phyloP scores from a whole-genome alignment of 2,888 invertebrate species.

The Galeruca laticollis region DNA sequence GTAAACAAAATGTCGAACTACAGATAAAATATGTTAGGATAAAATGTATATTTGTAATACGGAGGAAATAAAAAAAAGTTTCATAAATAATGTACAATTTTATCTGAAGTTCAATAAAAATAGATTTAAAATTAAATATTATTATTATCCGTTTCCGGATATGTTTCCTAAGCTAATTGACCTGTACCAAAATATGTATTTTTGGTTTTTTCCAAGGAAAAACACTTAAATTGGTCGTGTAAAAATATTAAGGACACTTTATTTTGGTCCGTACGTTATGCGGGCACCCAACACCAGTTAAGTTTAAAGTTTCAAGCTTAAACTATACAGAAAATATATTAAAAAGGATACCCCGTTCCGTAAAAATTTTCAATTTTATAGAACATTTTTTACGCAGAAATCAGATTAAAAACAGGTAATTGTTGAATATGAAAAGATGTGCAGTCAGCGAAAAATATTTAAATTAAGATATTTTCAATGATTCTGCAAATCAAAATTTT shows the following conservation, averaged over 20 bases:
- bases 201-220: background rate
- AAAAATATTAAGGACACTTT: conserved; percentile 1
- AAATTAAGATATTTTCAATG: too few species aligned
- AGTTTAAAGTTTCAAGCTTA: background rate
- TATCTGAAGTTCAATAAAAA: conserved; percentile 1
- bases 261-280: background rate
- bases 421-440: too few species aligned
- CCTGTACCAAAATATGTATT: background rate
- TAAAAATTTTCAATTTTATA: too few species aligned
- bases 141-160: background rate
- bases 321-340: background rate
- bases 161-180: background rate
- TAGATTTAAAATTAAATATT: too few species aligned
- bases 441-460: too few species aligned
- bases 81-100: background rate
- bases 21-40: background rate
- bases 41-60: background rate
- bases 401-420: too few species aligned
- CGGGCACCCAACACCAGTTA: background rate
- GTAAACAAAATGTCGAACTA: background rate
- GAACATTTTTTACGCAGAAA: too few species aligned
- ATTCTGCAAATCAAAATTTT: too few species aligned
- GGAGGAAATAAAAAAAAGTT: background rate
- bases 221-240: background rate
- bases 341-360: conserved; percentile 1